Base-by-base conservation (phyloP, 2,113 vertebrate species). In the Irena cyanogastra region DNA sequence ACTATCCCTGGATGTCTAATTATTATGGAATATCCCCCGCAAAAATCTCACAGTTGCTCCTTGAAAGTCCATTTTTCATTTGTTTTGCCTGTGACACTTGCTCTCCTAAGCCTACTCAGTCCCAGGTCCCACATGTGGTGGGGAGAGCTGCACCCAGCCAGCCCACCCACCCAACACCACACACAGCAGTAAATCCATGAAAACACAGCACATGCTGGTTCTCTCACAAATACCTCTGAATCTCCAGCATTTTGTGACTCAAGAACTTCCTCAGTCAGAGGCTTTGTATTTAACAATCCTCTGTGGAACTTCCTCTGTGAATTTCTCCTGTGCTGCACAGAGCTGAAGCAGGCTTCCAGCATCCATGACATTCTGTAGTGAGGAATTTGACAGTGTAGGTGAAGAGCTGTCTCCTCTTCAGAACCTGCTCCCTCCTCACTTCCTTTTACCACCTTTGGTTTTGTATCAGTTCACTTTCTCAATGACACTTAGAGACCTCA, bases 191-290 rank as follows among this genome's bases (percentile, higher is more conserved):
- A 47, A 90, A 41, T 39, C 47, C 30, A 41, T 7, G 39, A 69
- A 83, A 86, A 76, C 18, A n/a, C 0, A 0, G n/a, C 13, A 13
- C 4, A 11, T 17, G 31, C 41, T 64, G 33, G 9, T 35, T 70
- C 20, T 59, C 82, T 54, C 47, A 28, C 24, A 74, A 69, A 72
- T 23, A 60, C 8, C 50, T 37, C 44, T 6, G 1, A 53, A 23
- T 42, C 42, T 54, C 28, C 56, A 70, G 61, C 0, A 0, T 44
- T 39, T 37, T 72, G 33, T 71, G 70, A 68, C 44, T 92, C 79
- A 69, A 44, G 41, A 80, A 33, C 11, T 68, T 64, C 63, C 27
- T 64, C 31, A 50, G 35, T 23, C 61, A 72, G 57, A 86, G 35
- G n/a, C n/a, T 93, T 72, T 5, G 2, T 31, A 7, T 31, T 72